phyloP scores from a whole-genome alignment of 2,113 vertebrate genomes.

The Macquaria australasica region DNA sequence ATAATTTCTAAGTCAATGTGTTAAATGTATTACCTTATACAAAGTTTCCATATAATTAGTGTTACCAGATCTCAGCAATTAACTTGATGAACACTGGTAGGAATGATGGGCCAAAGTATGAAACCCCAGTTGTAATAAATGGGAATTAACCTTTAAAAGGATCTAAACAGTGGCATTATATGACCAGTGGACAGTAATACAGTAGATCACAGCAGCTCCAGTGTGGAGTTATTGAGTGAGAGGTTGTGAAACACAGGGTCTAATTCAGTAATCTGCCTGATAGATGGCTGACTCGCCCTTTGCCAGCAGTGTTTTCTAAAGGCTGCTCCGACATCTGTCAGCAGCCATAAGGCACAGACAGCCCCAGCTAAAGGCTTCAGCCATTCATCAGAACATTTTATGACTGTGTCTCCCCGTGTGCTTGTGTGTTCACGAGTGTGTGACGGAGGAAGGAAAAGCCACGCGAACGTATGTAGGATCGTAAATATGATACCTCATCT shows the following conservation, averaged over 20 bases:
- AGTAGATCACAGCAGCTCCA: constrained; percentile 12
- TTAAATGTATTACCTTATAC: too few species aligned
- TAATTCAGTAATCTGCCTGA: constrained; percentile 63
- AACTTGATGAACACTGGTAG: background rate
- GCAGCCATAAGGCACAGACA: constrained; percentile 58
- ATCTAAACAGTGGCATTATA: constrained; percentile 10
- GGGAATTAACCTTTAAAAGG: background rate
- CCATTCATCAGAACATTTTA: constrained; percentile 68
- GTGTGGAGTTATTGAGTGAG: constrained; percentile 30
- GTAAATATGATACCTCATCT: constrained; percentile 49
- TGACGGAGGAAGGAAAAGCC: constrained; percentile 29
- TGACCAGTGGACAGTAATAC: background rate
- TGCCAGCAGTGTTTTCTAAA: constrained; percentile 60
- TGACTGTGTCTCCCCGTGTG: constrained; percentile 43
- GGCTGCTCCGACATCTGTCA: constrained; percentile 65
- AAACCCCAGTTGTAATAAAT: background rate
- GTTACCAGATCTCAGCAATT: background rate
- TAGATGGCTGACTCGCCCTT: constrained; percentile 46
- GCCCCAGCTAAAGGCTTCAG: constrained; percentile 34
- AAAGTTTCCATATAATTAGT: background rate
- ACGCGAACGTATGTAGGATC: constrained; percentile 5
- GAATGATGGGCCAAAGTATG: background rate
- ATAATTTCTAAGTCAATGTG: too few species aligned
- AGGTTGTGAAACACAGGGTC: constrained; percentile 52
- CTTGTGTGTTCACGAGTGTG: constrained; percentile 50